Percentiles rank a stretch among this genome's conserved stretches.
Evolutionary conservation across 1,140 invertebrate genomes (phyloP).

Genomic region (Tetramorium simillimum): DNA sequence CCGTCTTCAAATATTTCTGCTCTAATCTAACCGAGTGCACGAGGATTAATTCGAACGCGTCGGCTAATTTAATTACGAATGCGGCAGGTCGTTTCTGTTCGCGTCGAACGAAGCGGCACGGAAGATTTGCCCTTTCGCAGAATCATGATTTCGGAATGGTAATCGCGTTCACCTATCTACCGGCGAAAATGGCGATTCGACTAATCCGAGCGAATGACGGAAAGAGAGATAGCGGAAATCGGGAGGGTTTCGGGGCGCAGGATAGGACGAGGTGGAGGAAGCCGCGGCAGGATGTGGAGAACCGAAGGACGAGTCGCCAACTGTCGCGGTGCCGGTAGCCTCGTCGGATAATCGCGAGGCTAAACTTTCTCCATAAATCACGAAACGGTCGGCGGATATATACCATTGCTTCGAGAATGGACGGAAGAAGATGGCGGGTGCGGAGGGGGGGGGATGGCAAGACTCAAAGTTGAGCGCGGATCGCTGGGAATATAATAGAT

Average conservation of each 20-base stretch:
- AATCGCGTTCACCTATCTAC: slow-evolving; percentile 43
- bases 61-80: slow-evolving; percentile 36
- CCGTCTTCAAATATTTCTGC: slow-evolving; percentile 6
- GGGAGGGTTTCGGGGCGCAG: background rate
- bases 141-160: slow-evolving; percentile 49
- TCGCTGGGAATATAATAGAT: slow-evolving; percentile 76
- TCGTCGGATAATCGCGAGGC: slow-evolving; percentile 71
- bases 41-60: slow-evolving; percentile 14
- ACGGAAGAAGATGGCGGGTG: slow-evolving; percentile 62
- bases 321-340: slow-evolving; percentile 64
- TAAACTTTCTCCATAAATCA: slow-evolving; percentile 79
- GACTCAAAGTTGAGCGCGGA: slow-evolving; percentile 28
- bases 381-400: slow-evolving; percentile 67
- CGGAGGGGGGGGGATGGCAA: background rate
- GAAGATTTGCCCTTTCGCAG: slow-evolving; percentile 37
- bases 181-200: slow-evolving; percentile 52
- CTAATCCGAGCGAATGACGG: slow-evolving; percentile 71
- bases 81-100: slow-evolving; percentile 20
- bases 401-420: slow-evolving; percentile 46
- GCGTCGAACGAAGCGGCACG: slow-evolving; percentile 43
- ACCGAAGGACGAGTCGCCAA: slow-evolving; percentile 62
- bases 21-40: slow-evolving; percentile 14
- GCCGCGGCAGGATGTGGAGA: slow-evolving; percentile 24
- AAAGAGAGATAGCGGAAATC: slow-evolving; percentile 69
- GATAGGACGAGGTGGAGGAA: background rate